Evolutionary conservation across 2,797 vertebrate genomes (phyloP).

Genomic region (Pampus argenteus): DNA sequence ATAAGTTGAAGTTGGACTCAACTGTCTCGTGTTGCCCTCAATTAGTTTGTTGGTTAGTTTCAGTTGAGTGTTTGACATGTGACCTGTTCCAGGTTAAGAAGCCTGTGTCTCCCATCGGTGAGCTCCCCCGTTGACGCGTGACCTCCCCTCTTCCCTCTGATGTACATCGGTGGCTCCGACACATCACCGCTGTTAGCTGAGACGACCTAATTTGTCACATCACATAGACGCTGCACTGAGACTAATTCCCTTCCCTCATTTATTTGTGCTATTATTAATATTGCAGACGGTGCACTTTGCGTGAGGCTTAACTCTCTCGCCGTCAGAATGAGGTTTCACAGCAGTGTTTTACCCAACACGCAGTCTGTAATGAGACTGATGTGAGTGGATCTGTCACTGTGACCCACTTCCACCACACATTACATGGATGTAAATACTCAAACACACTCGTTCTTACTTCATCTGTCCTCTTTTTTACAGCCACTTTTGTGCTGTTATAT

Average conservation of each 20-base stretch:
- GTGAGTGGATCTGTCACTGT: slow-evolving; percentile 49
- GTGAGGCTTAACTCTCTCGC: slow-evolving; percentile 60
- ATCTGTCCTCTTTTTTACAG: slow-evolving; percentile 7
- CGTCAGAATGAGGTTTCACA: slow-evolving; percentile 57
- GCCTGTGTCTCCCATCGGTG: slow-evolving; percentile 23
- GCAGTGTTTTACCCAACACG: slow-evolving; percentile 39
- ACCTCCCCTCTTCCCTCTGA: slow-evolving; percentile 48
- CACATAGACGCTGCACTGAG: slow-evolving; percentile 59
- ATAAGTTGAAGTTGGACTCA: not conserved
- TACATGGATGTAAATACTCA: slow-evolving; percentile 33
- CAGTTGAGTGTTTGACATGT: slow-evolving; percentile 8
- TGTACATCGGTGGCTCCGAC: slow-evolving; percentile 26
- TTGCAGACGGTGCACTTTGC: slow-evolving; percentile 71
- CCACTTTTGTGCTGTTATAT: not conserved
- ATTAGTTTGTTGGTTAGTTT: slow-evolving; percentile 7
- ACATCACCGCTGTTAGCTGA: slow-evolving; percentile 49
- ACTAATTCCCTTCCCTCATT: slow-evolving; percentile 81
- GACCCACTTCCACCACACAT: slow-evolving; percentile 57
- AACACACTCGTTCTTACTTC: slow-evolving; percentile 9
- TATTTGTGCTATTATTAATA: slow-evolving; percentile 81
- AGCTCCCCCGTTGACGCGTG: slow-evolving; percentile 24
- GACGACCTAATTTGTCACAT: slow-evolving; percentile 78
- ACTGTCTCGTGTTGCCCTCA: slow-evolving; percentile 3
- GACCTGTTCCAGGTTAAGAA: slow-evolving; percentile 42
- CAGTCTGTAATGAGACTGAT: slow-evolving; percentile 37